These are phyloP conservation scores for Argyra leucocephala DNA, from an alignment of 2,888 invertebrate genomes.

Conservation along the genomic window DNA sequence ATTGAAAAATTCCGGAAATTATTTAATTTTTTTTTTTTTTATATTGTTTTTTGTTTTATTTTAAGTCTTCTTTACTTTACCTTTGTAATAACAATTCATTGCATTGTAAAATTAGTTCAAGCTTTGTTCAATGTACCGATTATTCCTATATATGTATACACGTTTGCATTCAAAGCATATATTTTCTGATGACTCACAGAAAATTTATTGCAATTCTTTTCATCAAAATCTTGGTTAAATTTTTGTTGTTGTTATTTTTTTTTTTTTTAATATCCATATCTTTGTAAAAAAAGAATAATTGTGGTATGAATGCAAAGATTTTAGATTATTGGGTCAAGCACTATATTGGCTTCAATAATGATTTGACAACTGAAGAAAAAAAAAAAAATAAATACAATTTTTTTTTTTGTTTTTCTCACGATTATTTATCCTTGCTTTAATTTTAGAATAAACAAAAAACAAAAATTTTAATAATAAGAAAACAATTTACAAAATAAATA, in stretches of 20 bases:
- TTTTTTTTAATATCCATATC: no score
- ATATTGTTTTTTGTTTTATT: not conserved
- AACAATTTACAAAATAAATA: not conserved
- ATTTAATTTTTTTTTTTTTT: not conserved
- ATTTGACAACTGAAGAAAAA: no score
- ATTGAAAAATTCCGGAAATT: constrained; percentile 4
- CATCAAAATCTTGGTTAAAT: no score
- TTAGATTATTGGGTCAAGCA: not conserved
- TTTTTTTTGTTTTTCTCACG: constrained; percentile 1
- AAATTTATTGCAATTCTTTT: not conserved
- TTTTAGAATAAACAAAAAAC: not conserved
- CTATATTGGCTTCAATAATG: not conserved
- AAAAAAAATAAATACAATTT: no score
- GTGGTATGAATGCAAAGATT: not conserved
- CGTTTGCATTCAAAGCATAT: not conserved
- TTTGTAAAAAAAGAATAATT: no score
- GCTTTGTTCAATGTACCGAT: not conserved
- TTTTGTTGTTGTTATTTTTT: no score
- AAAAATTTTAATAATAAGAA: no score
- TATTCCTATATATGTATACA: not conserved
- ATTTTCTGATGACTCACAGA: not conserved
- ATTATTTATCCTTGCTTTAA: not conserved
- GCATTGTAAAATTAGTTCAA: not conserved
- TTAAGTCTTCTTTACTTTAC: no score
- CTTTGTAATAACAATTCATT: no score